Conservation (phyloP, 2,888 invertebrate genomes). For the Imbricaverruca yamaguchii region DNA sequence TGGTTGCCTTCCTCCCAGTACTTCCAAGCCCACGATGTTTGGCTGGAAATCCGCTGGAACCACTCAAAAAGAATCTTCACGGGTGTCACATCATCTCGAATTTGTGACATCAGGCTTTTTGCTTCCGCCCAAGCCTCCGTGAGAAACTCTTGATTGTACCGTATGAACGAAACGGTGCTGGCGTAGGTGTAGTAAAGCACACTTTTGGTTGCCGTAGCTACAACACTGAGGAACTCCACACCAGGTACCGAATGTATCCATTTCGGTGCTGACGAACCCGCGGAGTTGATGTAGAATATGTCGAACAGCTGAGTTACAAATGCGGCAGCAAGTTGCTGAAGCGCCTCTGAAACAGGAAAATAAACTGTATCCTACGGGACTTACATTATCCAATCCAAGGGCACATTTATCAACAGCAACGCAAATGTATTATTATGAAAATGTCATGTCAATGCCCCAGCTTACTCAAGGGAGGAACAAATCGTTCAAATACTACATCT, state of each 20-base stretch:
- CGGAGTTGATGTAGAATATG: background rate
- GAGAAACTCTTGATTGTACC: background rate
- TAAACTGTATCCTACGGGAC: background rate
- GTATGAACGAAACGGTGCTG: background rate
- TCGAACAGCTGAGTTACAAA: background rate
- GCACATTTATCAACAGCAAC: too few relatives aligned
- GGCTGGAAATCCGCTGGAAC: background rate
- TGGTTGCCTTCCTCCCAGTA: slow-evolving; percentile 11
- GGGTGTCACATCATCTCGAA: background rate
- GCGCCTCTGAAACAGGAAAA: background rate
- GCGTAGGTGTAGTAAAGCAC: background rate
- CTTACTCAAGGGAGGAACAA: too few relatives aligned
- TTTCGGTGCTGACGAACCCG: background rate
- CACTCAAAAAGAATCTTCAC: background rate
- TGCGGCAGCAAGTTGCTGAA: background rate
- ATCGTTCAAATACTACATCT: too few relatives aligned
- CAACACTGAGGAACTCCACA: background rate
- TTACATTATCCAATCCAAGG: too few relatives aligned
- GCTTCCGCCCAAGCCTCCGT: background rate
- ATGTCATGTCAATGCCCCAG: too few relatives aligned
- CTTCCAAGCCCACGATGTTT: background rate
- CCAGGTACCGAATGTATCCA: background rate
- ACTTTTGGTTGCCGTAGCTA: background rate
- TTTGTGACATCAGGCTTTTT: background rate
- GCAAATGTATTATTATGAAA: too few relatives aligned